Percentiles rank a stretch among this genome's conserved stretches.
phyloP scores from a whole-genome alignment of 2,797 vertebrate species.

The Halcyon leucocephala region DNA sequence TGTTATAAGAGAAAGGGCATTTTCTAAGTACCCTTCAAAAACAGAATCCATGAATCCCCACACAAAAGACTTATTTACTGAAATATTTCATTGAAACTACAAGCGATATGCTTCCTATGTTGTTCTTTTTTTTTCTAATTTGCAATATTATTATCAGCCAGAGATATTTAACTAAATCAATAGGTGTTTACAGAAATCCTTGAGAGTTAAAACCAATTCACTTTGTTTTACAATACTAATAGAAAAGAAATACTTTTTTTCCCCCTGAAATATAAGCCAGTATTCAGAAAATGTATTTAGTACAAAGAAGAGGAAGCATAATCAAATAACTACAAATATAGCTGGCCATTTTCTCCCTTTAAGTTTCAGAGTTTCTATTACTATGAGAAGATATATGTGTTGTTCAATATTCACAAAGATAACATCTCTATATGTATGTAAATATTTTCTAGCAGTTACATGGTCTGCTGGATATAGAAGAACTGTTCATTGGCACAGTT shows the following conservation, averaged over 20 bases:
- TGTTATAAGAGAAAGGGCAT: not conserved
- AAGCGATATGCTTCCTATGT: not conserved
- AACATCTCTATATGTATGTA: not conserved
- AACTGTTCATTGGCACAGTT: not conserved
- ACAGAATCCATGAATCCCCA: not conserved
- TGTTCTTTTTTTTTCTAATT: not conserved
- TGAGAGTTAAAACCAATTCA: not conserved
- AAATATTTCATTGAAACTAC: not conserved
- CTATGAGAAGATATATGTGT: not conserved
- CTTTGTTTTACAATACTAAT: not conserved
- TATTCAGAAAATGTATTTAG: not conserved
- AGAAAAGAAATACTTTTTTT: not conserved
- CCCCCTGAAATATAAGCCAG: rapidly evolving
- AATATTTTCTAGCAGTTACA: not conserved
- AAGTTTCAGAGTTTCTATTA: not conserved
- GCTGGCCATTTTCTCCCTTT: not conserved
- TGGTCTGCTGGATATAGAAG: not conserved
- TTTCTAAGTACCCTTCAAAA: not conserved
- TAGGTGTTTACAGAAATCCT: not conserved
- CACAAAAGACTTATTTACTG: not conserved
- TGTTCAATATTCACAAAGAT: not conserved
- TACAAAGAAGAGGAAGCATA: not conserved
- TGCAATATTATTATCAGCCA: not conserved
- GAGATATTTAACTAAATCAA: not conserved
- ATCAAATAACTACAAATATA: not conserved